Percentiles rank a stretch among this genome's conserved stretches.
Evolutionary conservation across 2,888 invertebrate species (phyloP).

Genomic region (Tineola bisselliella): DNA sequence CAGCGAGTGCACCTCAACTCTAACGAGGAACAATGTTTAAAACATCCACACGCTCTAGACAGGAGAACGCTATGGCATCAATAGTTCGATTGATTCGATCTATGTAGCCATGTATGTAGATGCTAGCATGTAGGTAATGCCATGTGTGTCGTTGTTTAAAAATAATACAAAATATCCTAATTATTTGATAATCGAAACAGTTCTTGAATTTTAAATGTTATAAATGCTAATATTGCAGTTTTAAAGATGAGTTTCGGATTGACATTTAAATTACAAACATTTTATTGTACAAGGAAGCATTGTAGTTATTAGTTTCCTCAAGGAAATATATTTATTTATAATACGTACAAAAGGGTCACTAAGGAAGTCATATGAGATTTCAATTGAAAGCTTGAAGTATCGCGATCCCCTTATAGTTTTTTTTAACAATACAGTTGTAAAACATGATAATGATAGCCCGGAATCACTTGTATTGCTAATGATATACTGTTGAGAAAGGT

Average conservation of each 20-base stretch:
- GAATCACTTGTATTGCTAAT: neutral
- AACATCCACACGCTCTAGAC: constrained; percentile 21
- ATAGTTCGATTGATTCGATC: neutral
- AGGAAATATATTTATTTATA: neutral
- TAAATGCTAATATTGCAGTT: too few relatives aligned
- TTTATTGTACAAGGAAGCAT: neutral
- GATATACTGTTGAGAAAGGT: constrained; percentile 4
- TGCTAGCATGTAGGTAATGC: too few relatives aligned
- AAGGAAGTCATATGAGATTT: neutral
- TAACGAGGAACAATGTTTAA: constrained; percentile 39
- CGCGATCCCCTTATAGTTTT: neutral
- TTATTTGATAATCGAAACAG: too few relatives aligned
- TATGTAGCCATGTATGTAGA: neutral
- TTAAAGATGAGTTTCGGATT: too few relatives aligned
- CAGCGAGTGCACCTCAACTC: constrained; percentile 16
- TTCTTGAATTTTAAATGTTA: too few relatives aligned
- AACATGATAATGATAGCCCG: neutral
- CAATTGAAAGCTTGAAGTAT: neutral
- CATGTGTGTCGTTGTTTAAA: too few relatives aligned
- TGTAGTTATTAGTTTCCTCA: neutral
- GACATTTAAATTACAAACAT: too few relatives aligned
- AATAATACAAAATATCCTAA: too few relatives aligned
- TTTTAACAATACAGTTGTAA: neutral
- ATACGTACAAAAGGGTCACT: neutral
- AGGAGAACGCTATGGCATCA: neutral